Evolutionary conservation across 2,113 vertebrate species (phyloP).

Genomic region (Pogona vitticeps): DNA sequence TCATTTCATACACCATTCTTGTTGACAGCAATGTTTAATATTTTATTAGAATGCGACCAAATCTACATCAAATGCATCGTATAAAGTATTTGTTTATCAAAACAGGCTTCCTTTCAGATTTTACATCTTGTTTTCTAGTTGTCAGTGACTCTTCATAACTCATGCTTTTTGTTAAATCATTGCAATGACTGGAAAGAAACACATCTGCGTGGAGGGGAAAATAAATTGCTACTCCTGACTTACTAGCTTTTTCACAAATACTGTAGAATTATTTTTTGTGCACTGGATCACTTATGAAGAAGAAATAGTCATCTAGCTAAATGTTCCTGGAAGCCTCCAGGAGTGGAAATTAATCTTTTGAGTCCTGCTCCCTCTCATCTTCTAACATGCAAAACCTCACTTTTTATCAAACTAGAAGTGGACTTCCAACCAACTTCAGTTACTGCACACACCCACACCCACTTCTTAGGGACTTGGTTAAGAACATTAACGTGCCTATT

Average conservation of each 20-base stretch:
- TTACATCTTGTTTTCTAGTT: conserved; percentile 49
- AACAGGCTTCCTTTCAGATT: conserved; percentile 35
- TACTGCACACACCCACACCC: too few species aligned
- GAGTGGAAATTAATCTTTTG: too few species aligned
- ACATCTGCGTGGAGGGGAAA: not conserved
- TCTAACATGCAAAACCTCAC: too few species aligned
- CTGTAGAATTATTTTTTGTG: not conserved
- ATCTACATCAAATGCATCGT: conserved; percentile 44
- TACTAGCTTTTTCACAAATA: not conserved
- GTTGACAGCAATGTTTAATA: conserved; percentile 37
- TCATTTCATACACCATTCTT: conserved; percentile 10
- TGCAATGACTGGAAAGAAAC: not conserved
- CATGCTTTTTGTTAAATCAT: not conserved
- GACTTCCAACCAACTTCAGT: too few species aligned
- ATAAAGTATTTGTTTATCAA: conserved; percentile 46
- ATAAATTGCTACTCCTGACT: not conserved
- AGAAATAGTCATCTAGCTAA: not conserved
- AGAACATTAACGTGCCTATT: not conserved
- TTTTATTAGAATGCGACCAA: conserved; percentile 42
- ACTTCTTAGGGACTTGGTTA: not conserved
- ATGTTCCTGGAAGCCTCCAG: too few species aligned
- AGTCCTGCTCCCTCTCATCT: too few species aligned
- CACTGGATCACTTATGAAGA: not conserved
- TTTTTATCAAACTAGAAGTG: too few species aligned
- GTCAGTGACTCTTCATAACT: not conserved